phyloP scores from a whole-genome alignment of 2,113 vertebrate genomes.

The Cnemophilus loriae region DNA sequence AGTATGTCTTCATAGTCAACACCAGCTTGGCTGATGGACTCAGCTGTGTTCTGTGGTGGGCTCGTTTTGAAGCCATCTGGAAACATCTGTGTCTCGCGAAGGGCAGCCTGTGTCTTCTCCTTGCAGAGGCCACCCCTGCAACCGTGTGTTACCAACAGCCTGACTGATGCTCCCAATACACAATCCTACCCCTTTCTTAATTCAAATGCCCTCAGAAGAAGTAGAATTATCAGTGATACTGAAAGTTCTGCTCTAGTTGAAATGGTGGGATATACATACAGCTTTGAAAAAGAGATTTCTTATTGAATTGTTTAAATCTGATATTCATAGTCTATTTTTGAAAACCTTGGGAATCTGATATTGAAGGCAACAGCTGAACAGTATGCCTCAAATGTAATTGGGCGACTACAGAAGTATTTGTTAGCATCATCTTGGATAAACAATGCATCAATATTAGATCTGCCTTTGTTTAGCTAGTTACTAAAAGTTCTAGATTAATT shows the following conservation, averaged over 20 bases:
- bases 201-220: neutral
- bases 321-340: neutral
- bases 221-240: neutral
- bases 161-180: neutral
- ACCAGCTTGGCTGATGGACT: neutral
- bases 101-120: neutral
- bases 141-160: neutral
- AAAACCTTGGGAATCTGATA: neutral
- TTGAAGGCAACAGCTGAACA: neutral
- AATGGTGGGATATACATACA: neutral
- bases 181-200: neutral
- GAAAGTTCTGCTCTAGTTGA: neutral
- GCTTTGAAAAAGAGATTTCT: neutral
- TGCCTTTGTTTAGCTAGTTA: neutral
- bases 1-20: neutral
- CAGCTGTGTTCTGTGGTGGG: neutral
- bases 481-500: neutral
- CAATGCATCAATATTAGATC: neutral
- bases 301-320: neutral
- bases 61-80: neutral
- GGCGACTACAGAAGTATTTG: neutral
- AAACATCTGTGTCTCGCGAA: neutral
- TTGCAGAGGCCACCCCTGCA: neutral
- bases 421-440: neutral
- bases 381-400: neutral